Evolutionary conservation across 2,888 invertebrate species (phyloP), one percentile per base, ranked within the genome.

Genomic region (Aethes cnicana): DNA sequence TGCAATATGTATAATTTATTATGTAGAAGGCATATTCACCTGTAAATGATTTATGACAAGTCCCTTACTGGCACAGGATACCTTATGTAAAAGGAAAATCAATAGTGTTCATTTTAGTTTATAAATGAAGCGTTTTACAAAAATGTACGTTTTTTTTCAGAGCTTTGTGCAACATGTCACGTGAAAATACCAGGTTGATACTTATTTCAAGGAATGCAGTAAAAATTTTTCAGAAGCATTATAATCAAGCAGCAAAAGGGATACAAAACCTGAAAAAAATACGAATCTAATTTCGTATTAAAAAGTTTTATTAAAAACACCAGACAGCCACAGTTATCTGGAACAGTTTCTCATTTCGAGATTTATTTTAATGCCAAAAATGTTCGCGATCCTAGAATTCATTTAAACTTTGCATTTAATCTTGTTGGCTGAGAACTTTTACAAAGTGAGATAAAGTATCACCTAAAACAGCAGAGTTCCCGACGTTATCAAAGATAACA

Each of bases 391-490:
- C 71, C 75, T 78, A 77, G 82, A 82, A 84, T 85, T 85, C 81
- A 86, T 86, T 86, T 84, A 85, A 85, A 85, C 85, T 86, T 85
- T 81, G 68, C 77, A 79, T 84, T 84, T 84, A 85, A 85, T 85
- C 84, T 84, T 77, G 81, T 84, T 82, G 79, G 78, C 77, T 75
- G 72, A 75, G 74, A 76, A 85, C 74, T 85, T 84, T 76, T 60
- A 69, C 72, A 72, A 80, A 81, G 72, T 81, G 72, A 80, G 81
- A 82, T 85, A 81, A 84, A 86, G 81, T 81, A 81, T 79, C 74
- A 76, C 77, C 84, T 77, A 81, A 81, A 82, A 77, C 70, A 78
- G 74, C 72, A 71, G 72, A 80, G 70, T 71, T 74, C 66, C 68
- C 66, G 67, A 68, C 72, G 67, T 77, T 75, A 77, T 72, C 67